Evolutionary conservation across 2,797 vertebrate species (phyloP), one percentile per base, ranked within the genome.

Genomic region (Coregonus suidteri): DNA sequence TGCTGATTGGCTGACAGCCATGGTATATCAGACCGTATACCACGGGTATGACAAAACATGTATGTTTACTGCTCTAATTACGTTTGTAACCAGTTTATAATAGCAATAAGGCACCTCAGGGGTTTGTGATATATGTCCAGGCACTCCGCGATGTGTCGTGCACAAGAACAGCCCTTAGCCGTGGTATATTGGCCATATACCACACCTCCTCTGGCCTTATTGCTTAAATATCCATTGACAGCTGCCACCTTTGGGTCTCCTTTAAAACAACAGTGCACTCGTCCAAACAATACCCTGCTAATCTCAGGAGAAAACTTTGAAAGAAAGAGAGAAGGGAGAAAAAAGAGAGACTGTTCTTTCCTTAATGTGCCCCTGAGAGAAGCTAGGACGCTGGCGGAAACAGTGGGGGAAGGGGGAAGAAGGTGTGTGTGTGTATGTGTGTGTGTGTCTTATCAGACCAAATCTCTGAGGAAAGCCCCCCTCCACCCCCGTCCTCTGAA

Each of bases 321-420:
- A 18, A 72, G 30, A 54, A 30, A 35, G 74, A 85, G 85, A 86
- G 79, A 47, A 86, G 65, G 82, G 77, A 18, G 7, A 81, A 77
- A 53, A 15, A 59, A 20, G n/a, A 16, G 14, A 41, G 52, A 83
- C 74, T 86, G 85, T 85, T 89, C 84, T 91, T 91, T 89, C 81
- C 89, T 88, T 88, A 88, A 90, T 88, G 89, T 87, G 77, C 86
- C 86, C 87, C 83, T 79, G 85, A 91, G 91, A 88, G 73, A 72
- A 78, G 3, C 64, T 31, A 30, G 51, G 59, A 53, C 52, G 13
- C 82, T 87, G 81, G 82, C 84, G 77, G 86, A 66, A 75, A 84
- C 62, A 88, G 87, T 83, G 84, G 82, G 85, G 34, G 14, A 18
- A 13, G n/a, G 34, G 20, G 30, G 34, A 15, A 20, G 35, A 7